Base-by-base conservation (phyloP, 2,888 invertebrate genomes). In the Melanchra persicariae region DNA sequence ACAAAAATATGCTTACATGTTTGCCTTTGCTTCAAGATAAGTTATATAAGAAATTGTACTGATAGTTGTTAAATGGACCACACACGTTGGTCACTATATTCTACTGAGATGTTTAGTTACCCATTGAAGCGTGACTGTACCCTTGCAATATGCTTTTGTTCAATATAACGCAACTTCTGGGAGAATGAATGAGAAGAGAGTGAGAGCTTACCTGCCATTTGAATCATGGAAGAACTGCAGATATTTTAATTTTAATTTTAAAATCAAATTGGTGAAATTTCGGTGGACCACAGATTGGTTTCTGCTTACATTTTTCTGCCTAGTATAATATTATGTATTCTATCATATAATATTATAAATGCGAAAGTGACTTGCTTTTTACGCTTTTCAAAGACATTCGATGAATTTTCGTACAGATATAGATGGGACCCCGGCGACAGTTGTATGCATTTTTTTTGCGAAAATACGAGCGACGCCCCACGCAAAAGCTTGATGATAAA, bases 31-130 rank as follows among this genome's bases (percentile, higher is more conserved):
- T 65, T 65, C 3, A 2, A 34, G 52, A 2, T 51, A 26, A 30
- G 37, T 4, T 22, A 19, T 22, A 2, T 30, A 2, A 34, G 19
- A n/a, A 26, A 34, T n/a, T 19, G 8, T 49, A 12, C 22, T 19
- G 40, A 60, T 26, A 34, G 24, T 45, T 65, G 45, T 43, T 24
- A 45, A 69, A 55, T 30, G 65, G 62, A 74, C 79, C 74, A 79
- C 79, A 79, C 74, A 65, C 68, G 58, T 49, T 7, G 69, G 43
- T 26, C 22, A 45, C 3, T 61, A 10, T 37, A 22, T 57, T 49
- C 37, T 17, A 19, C 47, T 49, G 26, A 34, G 54, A 22, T 22
- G n/a, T 10, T 58, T 70, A 55, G 51, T 61, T 63, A 24, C 8
- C 19, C 60, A 49, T 19, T 37, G 47, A 49, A 73, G 59, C 40